phyloP scores from a whole-genome alignment of 2,888 invertebrate species.

The Xylophagus ater region DNA sequence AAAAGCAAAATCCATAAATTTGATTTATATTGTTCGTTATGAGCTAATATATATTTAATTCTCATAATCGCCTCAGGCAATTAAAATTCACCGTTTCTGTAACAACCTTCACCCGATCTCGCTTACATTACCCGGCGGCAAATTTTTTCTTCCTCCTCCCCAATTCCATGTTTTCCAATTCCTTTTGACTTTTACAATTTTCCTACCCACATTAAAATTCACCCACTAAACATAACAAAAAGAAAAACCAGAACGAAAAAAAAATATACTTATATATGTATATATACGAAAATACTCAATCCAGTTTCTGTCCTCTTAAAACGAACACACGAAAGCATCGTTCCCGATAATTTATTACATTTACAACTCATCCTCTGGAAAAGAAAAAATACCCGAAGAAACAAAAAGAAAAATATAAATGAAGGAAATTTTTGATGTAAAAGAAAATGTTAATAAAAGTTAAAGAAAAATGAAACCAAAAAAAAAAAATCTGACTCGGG shows the following conservation, averaged over 20 bases:
- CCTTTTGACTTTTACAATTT: slow-evolving; percentile 7
- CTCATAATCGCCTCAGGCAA: slow-evolving; percentile 18
- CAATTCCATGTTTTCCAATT: too few relatives aligned
- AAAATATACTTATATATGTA: too few relatives aligned
- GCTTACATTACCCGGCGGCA: background rate
- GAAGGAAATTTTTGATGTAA: too few relatives aligned
- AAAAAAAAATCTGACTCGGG: too few relatives aligned
- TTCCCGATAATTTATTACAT: slow-evolving; percentile 16
- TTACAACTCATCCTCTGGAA: slow-evolving; percentile 10
- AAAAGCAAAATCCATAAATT: slow-evolving; percentile 15
- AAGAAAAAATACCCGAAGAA: slow-evolving; percentile 2
- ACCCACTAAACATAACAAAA: slow-evolving; percentile 1
- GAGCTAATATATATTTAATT: slow-evolving; percentile 18
- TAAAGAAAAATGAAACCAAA: too few relatives aligned
- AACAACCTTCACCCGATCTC: slow-evolving; percentile 4
- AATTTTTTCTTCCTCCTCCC: background rate
- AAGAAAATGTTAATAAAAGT: too few relatives aligned
- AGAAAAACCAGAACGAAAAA: too few relatives aligned
- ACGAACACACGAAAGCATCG: slow-evolving; percentile 2
- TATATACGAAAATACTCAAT: too few relatives aligned
- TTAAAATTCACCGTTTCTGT: slow-evolving; percentile 17
- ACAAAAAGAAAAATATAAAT: slow-evolving; percentile 3
- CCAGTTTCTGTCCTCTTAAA: too few relatives aligned
- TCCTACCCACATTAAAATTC: slow-evolving; percentile 2
- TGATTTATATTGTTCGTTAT: slow-evolving; percentile 18